phyloP scores from a whole-genome alignment of 2,888 invertebrate genomes.

The Philaethria dido region DNA sequence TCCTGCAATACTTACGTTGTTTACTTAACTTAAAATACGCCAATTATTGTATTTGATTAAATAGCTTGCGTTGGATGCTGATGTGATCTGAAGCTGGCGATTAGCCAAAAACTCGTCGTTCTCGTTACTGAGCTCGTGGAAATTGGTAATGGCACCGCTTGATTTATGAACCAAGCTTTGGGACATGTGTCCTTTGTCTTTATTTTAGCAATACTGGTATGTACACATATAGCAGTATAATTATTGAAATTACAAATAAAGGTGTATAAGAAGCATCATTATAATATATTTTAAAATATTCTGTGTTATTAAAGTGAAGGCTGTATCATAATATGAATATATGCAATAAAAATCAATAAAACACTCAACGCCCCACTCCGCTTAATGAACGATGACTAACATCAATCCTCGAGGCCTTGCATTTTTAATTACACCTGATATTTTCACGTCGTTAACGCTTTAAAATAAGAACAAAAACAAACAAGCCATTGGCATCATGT shows the following conservation, averaged over 20 bases:
- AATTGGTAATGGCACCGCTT: conserved; percentile 38
- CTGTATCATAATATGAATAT: conserved; percentile 10
- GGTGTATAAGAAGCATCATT: neutral
- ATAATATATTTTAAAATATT: neutral
- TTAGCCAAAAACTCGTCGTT: conserved; percentile 39
- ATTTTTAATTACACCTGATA: conserved; percentile 79
- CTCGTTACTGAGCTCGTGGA: conserved; percentile 39
- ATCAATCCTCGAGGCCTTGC: conserved; percentile 71
- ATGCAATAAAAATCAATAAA: conserved; percentile 72
- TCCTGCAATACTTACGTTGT: conserved; percentile 9
- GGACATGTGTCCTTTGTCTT: conserved; percentile 28
- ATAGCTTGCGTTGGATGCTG: conserved; percentile 37
- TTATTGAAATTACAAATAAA: neutral
- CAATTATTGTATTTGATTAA: conserved; percentile 38
- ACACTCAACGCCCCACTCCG: conserved; percentile 56
- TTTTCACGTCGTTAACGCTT: conserved; percentile 78
- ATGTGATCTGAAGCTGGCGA: conserved; percentile 39
- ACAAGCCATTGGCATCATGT: conserved; percentile 75
- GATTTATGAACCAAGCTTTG: conserved; percentile 34
- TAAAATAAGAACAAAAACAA: conserved; percentile 67
- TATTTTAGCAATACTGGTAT: neutral
- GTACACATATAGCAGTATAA: neutral
- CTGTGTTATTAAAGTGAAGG: neutral
- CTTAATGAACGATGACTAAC: conserved; percentile 70
- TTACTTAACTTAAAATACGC: conserved; percentile 22